These are phyloP conservation scores for Ceuthmochares aereus DNA, from an alignment of 2,113 vertebrate species.

Conservation along the genomic window DNA sequence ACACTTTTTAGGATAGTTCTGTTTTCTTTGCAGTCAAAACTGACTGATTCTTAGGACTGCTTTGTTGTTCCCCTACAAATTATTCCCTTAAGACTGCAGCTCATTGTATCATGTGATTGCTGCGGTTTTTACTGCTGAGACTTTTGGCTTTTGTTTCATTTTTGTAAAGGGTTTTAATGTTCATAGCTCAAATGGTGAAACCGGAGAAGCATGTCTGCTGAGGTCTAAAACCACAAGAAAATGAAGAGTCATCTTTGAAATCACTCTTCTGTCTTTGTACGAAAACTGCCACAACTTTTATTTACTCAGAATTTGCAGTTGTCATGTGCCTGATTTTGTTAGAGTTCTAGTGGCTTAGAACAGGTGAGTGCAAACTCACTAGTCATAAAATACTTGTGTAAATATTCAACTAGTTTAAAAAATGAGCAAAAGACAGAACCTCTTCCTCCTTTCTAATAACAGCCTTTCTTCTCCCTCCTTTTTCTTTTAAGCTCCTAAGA, in stretches of 20 bases:
- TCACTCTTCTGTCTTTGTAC: background rate
- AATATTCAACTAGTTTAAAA: background rate
- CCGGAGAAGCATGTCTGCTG: background rate
- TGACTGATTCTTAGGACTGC: background rate
- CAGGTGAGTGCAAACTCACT: background rate
- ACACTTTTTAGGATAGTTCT: background rate
- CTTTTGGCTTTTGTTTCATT: background rate
- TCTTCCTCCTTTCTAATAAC: background rate
- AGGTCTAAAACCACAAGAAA: background rate
- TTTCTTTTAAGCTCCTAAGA: background rate
- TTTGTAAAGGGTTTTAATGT: background rate
- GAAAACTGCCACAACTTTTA: fast-evolving
- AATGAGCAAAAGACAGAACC: background rate
- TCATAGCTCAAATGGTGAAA: background rate
- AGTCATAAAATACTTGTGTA: background rate
- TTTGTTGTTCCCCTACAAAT: background rate
- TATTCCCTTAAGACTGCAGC: background rate
- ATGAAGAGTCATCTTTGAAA: background rate
- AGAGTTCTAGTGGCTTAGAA: background rate
- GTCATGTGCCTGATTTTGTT: background rate
- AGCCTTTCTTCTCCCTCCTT: background rate
- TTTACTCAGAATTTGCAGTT: background rate
- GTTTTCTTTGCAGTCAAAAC: background rate
- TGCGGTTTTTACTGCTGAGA: background rate
- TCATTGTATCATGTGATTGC: background rate